phyloP scores from a whole-genome alignment of 2,113 vertebrate genomes.

The Tyrannus savana region DNA sequence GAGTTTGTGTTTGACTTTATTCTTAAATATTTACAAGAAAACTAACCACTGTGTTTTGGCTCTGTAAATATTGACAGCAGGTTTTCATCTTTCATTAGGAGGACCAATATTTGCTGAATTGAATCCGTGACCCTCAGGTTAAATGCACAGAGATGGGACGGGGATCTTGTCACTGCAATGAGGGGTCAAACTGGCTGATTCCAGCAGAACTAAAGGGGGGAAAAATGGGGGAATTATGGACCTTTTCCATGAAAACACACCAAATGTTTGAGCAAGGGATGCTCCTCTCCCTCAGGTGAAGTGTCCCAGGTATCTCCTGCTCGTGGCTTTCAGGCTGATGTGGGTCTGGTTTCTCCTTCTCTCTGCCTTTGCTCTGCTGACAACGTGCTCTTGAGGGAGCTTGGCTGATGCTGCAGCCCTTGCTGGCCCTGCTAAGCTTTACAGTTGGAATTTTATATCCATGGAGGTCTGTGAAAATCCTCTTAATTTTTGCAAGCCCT shows the following conservation, averaged over 20 bases:
- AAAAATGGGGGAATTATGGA: accelerated
- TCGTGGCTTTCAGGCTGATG: accelerated
- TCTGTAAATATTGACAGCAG: not conserved
- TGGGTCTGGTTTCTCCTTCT: not conserved
- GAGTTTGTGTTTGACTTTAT: not conserved
- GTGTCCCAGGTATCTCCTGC: not conserved
- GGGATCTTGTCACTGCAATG: accelerated
- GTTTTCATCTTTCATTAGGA: not conserved
- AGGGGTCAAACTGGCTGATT: accelerated
- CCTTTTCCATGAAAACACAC: not conserved
- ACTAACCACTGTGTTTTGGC: not conserved
- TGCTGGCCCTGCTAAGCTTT: not conserved
- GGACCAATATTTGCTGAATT: not conserved
- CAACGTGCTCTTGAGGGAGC: not conserved
- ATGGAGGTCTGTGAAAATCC: not conserved
- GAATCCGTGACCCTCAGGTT: not conserved
- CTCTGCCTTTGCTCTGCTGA: not conserved
- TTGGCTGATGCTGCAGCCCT: not conserved
- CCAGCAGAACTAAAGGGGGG: accelerated
- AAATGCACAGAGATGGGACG: accelerated
- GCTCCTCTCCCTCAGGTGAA: no score
- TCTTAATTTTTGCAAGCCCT: not conserved
- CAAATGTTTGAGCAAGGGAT: not conserved
- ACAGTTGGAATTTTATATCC: not conserved
- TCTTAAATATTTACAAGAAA: not conserved